Conservation (phyloP, 1,140 invertebrate species). For the Drosophila lowei region DNA sequence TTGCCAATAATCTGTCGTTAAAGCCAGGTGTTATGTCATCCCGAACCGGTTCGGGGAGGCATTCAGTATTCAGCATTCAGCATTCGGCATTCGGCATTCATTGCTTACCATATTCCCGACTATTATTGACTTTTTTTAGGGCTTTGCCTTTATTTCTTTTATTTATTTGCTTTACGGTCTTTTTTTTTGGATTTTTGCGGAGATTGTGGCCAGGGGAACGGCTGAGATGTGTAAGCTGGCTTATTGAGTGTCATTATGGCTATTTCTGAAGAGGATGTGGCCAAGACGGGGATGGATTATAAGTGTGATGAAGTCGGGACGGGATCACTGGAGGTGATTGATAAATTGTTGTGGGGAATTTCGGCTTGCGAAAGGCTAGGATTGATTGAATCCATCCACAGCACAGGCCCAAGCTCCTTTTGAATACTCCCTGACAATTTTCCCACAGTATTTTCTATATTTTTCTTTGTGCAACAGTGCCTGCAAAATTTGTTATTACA, state of each 20-base stretch:
- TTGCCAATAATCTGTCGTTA: constrained; percentile 71
- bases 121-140: constrained; percentile 59
- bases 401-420: not conserved
- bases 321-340: constrained; percentile 12
- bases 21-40: constrained; percentile 74
- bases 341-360: constrained; percentile 25
- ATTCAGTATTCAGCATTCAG: constrained; percentile 11
- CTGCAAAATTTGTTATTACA: constrained; percentile 2
- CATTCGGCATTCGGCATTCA: constrained; percentile 28
- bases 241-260: constrained; percentile 23
- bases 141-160: constrained; percentile 46
- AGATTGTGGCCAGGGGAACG: not conserved
- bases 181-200: not conserved
- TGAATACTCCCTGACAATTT: not conserved
- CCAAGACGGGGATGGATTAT: not conserved
- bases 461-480: not conserved
- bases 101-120: constrained; percentile 56
- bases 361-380: no score
- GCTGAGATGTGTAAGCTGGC: constrained; percentile 24
- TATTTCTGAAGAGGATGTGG: constrained; percentile 42
- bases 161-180: constrained; percentile 17
- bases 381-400: no score
- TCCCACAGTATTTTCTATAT: not conserved
- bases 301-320: constrained; percentile 40
- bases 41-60: constrained; percentile 59